These are phyloP conservation scores for Pristionchus fissidentatus DNA, from an alignment of 2,888 invertebrate species.

Conservation along the genomic window DNA sequence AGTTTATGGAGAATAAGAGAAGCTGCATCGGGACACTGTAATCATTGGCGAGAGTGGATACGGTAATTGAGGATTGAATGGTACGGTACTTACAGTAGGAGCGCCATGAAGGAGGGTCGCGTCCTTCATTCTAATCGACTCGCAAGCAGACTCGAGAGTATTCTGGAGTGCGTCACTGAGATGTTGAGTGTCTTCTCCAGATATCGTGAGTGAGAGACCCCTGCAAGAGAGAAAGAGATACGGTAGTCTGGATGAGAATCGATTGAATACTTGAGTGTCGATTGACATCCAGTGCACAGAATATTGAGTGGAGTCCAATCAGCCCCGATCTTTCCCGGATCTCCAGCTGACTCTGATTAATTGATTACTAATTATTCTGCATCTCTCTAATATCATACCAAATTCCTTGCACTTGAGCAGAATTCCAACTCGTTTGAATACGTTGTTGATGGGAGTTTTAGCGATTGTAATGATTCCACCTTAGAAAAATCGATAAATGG, in stretches of 20 bases:
- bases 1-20: neutral
- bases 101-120: neutral
- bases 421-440: neutral
- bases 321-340: neutral
- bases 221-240: neutral
- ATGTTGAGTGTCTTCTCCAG: neutral
- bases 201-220: neutral
- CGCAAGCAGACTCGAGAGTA: neutral
- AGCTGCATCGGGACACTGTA: neutral
- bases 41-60: neutral
- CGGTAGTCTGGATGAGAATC: neutral
- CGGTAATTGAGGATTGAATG: neutral
- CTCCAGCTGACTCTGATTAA: neutral
- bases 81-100: neutral
- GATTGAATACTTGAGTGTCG: constrained; percentile 26
- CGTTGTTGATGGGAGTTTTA: neutral
- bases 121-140: neutral
- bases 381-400: neutral
- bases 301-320: neutral
- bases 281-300: constrained; percentile 17
- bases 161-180: neutral
- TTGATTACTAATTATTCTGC: neutral
- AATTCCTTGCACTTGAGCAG: neutral
- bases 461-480: neutral
- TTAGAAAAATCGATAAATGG: neutral